Evolutionary conservation across 2,888 invertebrate species (phyloP).

Genomic region (Mesorhabditis belari): DNA sequence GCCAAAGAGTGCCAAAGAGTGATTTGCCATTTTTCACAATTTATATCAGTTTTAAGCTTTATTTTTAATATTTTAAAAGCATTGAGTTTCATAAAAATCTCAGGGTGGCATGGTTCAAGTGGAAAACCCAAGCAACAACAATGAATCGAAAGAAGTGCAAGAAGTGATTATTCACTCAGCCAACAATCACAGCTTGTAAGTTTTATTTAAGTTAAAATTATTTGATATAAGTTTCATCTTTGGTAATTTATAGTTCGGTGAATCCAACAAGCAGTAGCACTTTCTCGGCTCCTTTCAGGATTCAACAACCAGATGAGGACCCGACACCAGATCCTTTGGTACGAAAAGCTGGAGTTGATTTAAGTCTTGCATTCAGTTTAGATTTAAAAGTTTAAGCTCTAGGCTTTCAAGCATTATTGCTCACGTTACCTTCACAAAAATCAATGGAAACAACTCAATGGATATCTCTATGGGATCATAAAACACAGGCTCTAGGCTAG

Average conservation of each 20-base stretch:
- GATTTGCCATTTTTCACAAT: not conserved
- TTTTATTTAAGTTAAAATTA: no score
- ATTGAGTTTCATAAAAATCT: no score
- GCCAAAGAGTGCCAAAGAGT: not conserved
- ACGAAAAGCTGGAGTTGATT: not conserved
- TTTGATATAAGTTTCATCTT: no score
- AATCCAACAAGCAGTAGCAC: not conserved
- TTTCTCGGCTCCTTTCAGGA: not conserved
- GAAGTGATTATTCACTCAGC: no score
- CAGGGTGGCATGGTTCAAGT: not conserved
- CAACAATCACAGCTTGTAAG: no score
- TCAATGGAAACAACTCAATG: slow-evolving; percentile 38
- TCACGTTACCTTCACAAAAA: slow-evolving; percentile 40
- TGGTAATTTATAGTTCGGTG: no score
- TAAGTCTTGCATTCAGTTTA: no score
- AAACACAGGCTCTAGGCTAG: not conserved
- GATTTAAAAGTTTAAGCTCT: no score
- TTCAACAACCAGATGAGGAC: slow-evolving; percentile 5
- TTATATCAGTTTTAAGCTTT: no score
- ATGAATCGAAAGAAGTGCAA: not conserved
- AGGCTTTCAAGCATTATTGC: slow-evolving; percentile 46
- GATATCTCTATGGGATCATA: slow-evolving; percentile 49
- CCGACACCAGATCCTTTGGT: slow-evolving; percentile 8
- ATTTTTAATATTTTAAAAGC: no score
- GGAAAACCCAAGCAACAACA: not conserved